Conservation (phyloP, 2,888 invertebrate genomes). For the Catocala nupta region DNA sequence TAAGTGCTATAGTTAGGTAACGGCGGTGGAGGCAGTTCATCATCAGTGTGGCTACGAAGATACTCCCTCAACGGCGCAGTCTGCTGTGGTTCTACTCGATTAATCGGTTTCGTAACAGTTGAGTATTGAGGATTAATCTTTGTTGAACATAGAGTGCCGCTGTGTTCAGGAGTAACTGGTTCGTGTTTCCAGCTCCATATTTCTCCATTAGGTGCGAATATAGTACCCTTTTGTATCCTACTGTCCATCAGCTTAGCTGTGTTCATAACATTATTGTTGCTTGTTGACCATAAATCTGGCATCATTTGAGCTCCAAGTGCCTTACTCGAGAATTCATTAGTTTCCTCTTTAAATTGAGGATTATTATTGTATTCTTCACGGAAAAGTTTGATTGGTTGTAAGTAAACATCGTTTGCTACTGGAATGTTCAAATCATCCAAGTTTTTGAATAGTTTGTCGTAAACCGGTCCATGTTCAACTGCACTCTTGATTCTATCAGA, state of each 20-base stretch:
- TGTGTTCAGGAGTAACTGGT: slow-evolving; percentile 80
- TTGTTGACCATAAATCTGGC: slow-evolving; percentile 76
- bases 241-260: slow-evolving; percentile 77
- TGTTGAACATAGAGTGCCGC: slow-evolving; percentile 80
- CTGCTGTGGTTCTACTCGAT: slow-evolving; percentile 80
- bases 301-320: slow-evolving; percentile 80
- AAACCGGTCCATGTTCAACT: slow-evolving; percentile 87
- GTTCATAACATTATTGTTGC: slow-evolving; percentile 79
- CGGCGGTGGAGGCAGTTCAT: slow-evolving; percentile 77
- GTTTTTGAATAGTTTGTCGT: slow-evolving; percentile 86
- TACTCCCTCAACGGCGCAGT: slow-evolving; percentile 80
- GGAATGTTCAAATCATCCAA: slow-evolving; percentile 84
- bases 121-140: slow-evolving; percentile 83
- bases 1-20: slow-evolving; percentile 82
- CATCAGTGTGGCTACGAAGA: slow-evolving; percentile 74
- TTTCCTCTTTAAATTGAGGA: slow-evolving; percentile 86
- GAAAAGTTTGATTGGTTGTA: slow-evolving; percentile 86
- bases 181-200: slow-evolving; percentile 86
- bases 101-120: slow-evolving; percentile 77
- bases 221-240: slow-evolving; percentile 82
- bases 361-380: slow-evolving; percentile 86
- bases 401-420: slow-evolving; percentile 82
- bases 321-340: slow-evolving; percentile 83
- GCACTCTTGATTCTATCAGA: slow-evolving; percentile 88
- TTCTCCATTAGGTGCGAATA: slow-evolving; percentile 84